Conservation (phyloP, 2,113 vertebrate genomes). For the Pavo muticus region DNA sequence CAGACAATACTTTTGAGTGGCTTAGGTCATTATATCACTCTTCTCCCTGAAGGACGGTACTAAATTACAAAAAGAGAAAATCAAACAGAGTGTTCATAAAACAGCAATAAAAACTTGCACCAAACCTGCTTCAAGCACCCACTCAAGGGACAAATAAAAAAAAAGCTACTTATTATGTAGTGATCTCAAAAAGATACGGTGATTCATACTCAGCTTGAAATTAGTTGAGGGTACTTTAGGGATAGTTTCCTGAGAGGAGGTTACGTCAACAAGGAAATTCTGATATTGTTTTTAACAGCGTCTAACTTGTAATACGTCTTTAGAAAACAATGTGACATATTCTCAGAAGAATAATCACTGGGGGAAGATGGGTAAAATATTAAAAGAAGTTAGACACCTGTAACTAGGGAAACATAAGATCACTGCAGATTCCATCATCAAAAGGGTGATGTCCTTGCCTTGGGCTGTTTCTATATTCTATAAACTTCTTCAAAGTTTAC, state of each 20-base stretch:
- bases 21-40: background rate
- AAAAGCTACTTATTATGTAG: background rate
- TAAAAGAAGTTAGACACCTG: background rate
- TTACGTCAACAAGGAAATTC: background rate
- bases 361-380: background rate
- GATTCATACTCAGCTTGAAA: slow-evolving; percentile 1
- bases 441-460: background rate
- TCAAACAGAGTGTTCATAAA: background rate
- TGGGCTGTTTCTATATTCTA: background rate
- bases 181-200: slow-evolving; percentile 2
- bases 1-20: background rate
- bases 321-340: background rate
- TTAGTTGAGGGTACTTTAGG: background rate
- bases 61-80: background rate
- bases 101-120: background rate
- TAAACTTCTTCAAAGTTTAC: background rate
- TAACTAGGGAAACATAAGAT: background rate
- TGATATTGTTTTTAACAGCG: background rate
- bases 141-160: background rate
- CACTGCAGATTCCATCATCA: background rate
- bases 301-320: background rate
- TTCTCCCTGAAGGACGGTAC: background rate
- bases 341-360: background rate
- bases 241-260: background rate
- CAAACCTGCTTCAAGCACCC: background rate